These are phyloP conservation scores for Steatornis caripensis DNA, from an alignment of 2,113 vertebrate species.

Conservation along the genomic window DNA sequence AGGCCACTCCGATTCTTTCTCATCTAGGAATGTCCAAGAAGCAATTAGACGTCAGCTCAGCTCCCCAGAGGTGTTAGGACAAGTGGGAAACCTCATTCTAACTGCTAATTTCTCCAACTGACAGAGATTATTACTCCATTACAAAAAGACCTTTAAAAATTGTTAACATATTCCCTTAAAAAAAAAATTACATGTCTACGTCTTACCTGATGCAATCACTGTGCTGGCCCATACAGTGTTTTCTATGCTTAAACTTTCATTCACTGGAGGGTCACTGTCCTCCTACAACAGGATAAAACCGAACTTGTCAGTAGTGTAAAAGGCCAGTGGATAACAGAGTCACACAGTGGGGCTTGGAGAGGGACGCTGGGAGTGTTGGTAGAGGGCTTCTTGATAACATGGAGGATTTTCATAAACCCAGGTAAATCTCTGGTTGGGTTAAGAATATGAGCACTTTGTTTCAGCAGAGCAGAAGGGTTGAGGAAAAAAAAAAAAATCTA, in stretches of 20 bases:
- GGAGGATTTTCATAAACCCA: not conserved
- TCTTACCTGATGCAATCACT: slow-evolving; percentile 91
- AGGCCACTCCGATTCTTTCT: slow-evolving; percentile 41
- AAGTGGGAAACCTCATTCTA: slow-evolving; percentile 50
- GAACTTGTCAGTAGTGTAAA: not conserved
- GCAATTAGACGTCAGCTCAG: slow-evolving; percentile 25
- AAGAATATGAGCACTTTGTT: not conserved
- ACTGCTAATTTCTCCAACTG: slow-evolving; percentile 65
- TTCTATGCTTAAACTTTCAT: slow-evolving; percentile 95
- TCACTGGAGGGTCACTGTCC: slow-evolving; percentile 92
- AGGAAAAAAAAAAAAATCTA: not conserved
- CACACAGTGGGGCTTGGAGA: not conserved
- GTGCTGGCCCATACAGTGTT: slow-evolving; percentile 98
- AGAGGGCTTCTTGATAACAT: not conserved
- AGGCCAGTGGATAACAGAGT: not conserved
- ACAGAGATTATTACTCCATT: slow-evolving; percentile 69
- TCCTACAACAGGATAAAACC: slow-evolving; percentile 75
- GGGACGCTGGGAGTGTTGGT: not conserved
- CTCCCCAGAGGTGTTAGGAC: slow-evolving; percentile 45
- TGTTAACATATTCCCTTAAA: slow-evolving; percentile 66
- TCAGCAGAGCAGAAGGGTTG: not conserved
- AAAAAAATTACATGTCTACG: not conserved
- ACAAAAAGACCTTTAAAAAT: slow-evolving; percentile 61
- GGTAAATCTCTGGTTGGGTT: not conserved
- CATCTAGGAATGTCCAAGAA: slow-evolving; percentile 42